Evolutionary conservation across 1,140 invertebrate genomes (phyloP).

Genomic region (Cyphomyrmex costatus): DNA sequence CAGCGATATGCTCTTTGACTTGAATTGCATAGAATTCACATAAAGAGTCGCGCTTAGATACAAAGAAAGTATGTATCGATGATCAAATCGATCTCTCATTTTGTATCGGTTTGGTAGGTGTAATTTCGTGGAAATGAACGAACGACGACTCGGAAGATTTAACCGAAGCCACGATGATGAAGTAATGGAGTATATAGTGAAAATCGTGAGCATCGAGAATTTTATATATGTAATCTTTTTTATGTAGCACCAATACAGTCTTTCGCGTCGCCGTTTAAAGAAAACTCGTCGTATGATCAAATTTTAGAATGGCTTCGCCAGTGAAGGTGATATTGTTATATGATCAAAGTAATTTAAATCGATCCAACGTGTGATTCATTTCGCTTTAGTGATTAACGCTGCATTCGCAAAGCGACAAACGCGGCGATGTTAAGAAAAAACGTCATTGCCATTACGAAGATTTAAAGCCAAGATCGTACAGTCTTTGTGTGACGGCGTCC

Average conservation of each 20-base stretch:
- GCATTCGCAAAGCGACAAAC: slow-evolving; percentile 52
- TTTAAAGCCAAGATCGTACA: slow-evolving; percentile 64
- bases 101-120: slow-evolving; percentile 46
- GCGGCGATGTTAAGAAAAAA: slow-evolving; percentile 18
- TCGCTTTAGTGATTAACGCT: slow-evolving; percentile 61
- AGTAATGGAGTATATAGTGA: slow-evolving; percentile 11
- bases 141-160: slow-evolving; percentile 37
- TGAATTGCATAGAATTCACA: slow-evolving; percentile 28
- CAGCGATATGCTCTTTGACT: slow-evolving; percentile 59
- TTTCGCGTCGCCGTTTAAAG: slow-evolving; percentile 58
- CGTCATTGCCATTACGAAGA: slow-evolving; percentile 61
- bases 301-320: slow-evolving; percentile 42
- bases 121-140: slow-evolving; percentile 33
- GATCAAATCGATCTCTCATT: slow-evolving; percentile 53
- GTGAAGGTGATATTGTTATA: slow-evolving; percentile 54
- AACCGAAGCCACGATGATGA: background rate
- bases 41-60: slow-evolving; percentile 29
- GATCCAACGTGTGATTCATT: slow-evolving; percentile 67
- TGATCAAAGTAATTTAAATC: slow-evolving; percentile 53
- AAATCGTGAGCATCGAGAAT: slow-evolving; percentile 28
- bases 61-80: slow-evolving; percentile 41
- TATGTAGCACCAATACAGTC: slow-evolving; percentile 50
- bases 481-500: slow-evolving; percentile 63
- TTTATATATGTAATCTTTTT: slow-evolving; percentile 65
- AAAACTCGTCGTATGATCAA: slow-evolving; percentile 48